Conservation (phyloP, 2,888 invertebrate genomes). For the Erebia aethiops region DNA sequence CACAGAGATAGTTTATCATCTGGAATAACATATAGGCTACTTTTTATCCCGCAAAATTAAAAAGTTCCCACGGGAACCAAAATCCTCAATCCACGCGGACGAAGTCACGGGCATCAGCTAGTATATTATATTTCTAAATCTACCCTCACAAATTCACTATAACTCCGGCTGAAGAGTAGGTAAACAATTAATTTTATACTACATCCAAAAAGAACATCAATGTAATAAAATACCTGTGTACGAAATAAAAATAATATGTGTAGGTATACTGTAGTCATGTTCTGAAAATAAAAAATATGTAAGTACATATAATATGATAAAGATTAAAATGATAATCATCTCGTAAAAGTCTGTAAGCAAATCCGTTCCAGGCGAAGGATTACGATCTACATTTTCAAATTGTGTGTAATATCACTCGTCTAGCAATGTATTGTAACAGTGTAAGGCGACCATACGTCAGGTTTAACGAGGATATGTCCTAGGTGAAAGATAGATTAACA, state of each 20-base stretch:
- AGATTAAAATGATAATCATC: conserved; percentile 18
- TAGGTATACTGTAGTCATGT: not conserved
- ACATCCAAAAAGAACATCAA: too few relatives aligned
- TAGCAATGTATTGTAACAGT: conserved; percentile 19
- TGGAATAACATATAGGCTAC: too few relatives aligned
- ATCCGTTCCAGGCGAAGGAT: conserved; percentile 21
- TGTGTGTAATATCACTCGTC: conserved; percentile 24
- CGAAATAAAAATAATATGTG: not conserved
- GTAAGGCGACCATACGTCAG: not conserved
- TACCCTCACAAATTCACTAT: too few relatives aligned
- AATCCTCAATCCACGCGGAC: too few relatives aligned
- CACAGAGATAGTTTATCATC: too few relatives aligned
- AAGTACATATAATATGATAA: not conserved
- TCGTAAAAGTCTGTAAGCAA: conserved; percentile 23
- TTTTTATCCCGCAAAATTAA: too few relatives aligned
- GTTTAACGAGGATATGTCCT: not conserved
- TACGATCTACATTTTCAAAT: conserved; percentile 25
- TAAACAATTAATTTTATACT: too few relatives aligned
- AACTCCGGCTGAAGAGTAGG: too few relatives aligned
- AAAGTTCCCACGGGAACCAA: too few relatives aligned
- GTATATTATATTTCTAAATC: too few relatives aligned
- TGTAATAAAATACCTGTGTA: not conserved
- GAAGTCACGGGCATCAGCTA: too few relatives aligned
- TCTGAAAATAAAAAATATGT: conserved; percentile 12
- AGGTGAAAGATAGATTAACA: not conserved